Base-by-base conservation (phyloP, 2,113 vertebrate genomes). In the Microcebus murinus region DNA sequence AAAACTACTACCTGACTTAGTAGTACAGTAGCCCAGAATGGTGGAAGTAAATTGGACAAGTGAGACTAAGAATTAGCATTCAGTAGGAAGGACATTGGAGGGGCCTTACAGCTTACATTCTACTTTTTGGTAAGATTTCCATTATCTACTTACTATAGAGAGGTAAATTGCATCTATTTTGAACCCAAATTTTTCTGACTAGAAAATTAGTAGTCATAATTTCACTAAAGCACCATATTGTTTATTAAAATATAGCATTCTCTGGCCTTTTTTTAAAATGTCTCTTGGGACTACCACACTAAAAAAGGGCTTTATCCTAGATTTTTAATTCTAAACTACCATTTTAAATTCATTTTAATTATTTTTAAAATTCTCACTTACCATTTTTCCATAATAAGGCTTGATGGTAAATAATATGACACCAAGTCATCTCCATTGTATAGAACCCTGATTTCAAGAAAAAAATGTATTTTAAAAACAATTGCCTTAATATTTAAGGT, bases 271-370 rank as follows among this genome's bases (percentile, higher is more conserved):
- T 50, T 27, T 27, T 68, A 42, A 4, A 42, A 15, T 31, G 18
- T 71, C 23, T 91, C 6, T 68, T 17, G 17, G 27, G 4, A 76
- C 57, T 94, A 0, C 7, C 21, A 48, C 23, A 67, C 36, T 94
- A 14, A 63, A 29, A 81, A 21, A 48, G 29, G 6, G 25, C 13
- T 15, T 82, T 82, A 68, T 13, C 50, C 36, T 96, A 45, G 68
- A 88, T n/a, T 36, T 91, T 77, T 8, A 79, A 52, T 92, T 96
- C 42, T 68, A 36, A 90, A 27, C 31, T 94, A 21, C 21, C 48
- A 39, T 92, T 82, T 76, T 76, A 65, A 79, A n/a, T 96, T 92
- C 52, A 85, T 86, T 90, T 81, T 73, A 68, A 25, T 42, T 85
- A 61, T 93, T 79, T 74, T 73, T 82, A 76, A 67, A 86, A 77